Conservation (phyloP, 2,888 invertebrate species). For the Megalurothrips usitatus region DNA sequence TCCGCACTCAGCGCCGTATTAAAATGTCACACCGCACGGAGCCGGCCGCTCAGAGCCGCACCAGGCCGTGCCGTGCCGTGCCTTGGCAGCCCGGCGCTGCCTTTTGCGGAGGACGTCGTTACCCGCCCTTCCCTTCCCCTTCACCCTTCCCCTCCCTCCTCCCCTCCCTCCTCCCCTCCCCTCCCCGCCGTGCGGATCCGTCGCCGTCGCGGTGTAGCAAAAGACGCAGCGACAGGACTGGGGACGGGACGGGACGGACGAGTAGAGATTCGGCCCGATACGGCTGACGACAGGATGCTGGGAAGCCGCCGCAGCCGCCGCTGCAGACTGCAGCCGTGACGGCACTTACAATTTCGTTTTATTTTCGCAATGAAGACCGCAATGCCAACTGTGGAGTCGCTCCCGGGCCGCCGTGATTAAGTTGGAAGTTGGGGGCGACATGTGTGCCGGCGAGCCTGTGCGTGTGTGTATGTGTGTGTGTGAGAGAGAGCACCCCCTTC, state of each 20-base stretch:
- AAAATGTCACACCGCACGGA: neutral
- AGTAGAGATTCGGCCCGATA: neutral
- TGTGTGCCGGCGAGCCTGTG: neutral
- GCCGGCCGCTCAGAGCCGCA: neutral
- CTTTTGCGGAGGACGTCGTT: too few relatives aligned
- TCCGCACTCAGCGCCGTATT: too few relatives aligned
- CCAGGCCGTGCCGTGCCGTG: neutral
- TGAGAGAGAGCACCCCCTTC: neutral
- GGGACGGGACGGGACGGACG: neutral
- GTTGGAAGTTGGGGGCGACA: neutral
- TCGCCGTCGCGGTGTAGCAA: too few relatives aligned
- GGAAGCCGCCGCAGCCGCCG: neutral
- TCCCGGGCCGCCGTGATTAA: neutral
- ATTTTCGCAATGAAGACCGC: slow-evolving; percentile 24
- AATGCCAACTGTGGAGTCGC: neutral
- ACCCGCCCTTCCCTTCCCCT: too few relatives aligned
- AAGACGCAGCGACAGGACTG: neutral
- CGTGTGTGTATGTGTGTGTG: slow-evolving; percentile 19
- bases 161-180: too few relatives aligned
- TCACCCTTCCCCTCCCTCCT: too few relatives aligned
- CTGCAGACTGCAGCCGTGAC: neutral
- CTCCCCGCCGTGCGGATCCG: too few relatives aligned
- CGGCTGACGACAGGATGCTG: neutral
- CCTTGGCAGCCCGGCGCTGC: neutral
- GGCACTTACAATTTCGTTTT: slow-evolving; percentile 18